Percentiles rank a stretch among this genome's conserved stretches.
phyloP scores from a whole-genome alignment of 2,888 invertebrate species.

The Drosophila leonis region DNA sequence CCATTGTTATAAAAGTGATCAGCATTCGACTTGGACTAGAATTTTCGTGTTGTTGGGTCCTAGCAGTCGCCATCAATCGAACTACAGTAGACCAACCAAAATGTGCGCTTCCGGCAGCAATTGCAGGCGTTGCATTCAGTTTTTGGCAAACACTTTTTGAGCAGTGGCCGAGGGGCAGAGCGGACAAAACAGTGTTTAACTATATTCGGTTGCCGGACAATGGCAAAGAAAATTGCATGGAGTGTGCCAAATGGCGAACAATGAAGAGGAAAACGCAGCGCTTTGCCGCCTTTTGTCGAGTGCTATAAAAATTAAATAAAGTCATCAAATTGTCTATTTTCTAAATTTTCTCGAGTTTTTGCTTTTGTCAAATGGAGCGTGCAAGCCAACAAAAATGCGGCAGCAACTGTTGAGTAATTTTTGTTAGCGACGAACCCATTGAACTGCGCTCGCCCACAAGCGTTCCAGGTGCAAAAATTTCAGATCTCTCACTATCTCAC shows the following conservation, averaged over 20 bases:
- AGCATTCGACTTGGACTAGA: neutral
- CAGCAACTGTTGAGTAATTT: constrained; percentile 72
- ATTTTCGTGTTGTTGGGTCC: neutral
- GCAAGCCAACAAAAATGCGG: constrained; percentile 32
- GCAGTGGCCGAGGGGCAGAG: neutral
- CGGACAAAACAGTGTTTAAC: constrained; percentile 33
- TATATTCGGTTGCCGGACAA: constrained; percentile 38
- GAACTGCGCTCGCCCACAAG: constrained; percentile 65
- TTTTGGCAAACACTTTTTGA: constrained; percentile 25
- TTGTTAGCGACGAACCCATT: constrained; percentile 22
- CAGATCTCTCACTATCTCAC: neutral
- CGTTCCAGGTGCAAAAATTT: constrained; percentile 69
- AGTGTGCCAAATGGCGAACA: constrained; percentile 67
- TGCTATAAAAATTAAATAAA: constrained; percentile 81
- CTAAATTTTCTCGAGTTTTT: constrained; percentile 64
- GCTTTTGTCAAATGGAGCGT: constrained; percentile 69
- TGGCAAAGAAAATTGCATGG: constrained; percentile 52
- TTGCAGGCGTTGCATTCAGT: constrained; percentile 73
- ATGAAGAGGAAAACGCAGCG: constrained; percentile 44
- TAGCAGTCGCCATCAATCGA: neutral
- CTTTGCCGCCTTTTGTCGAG: constrained; percentile 41
- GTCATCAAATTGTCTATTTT: constrained; percentile 68
- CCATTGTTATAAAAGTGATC: neutral
- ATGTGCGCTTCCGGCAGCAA: constrained; percentile 34
- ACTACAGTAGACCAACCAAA: neutral